These are phyloP conservation scores for Eucriotettix oculatus DNA, from an alignment of 2,888 invertebrate genomes.

Conservation along the genomic window DNA sequence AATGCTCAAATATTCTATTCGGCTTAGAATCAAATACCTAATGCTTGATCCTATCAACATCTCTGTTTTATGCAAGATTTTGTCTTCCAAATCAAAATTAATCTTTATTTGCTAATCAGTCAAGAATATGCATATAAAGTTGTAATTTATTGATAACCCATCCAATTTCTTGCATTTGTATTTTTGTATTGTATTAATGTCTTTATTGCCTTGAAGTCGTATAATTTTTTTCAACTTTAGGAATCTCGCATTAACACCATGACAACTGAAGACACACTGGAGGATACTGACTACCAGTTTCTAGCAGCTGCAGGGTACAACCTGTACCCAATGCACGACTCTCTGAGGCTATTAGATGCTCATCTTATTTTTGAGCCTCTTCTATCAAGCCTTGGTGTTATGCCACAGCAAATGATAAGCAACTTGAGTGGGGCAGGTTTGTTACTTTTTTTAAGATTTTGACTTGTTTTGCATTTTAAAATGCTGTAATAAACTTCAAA, in stretches of 20 bases:
- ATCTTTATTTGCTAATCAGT: too few relatives aligned
- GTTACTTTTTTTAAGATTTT: not conserved
- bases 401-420: conserved; percentile 63
- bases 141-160: too few relatives aligned
- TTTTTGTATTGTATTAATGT: too few relatives aligned
- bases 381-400: conserved; percentile 73
- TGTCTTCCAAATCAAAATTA: too few relatives aligned
- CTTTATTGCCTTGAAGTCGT: not conserved
- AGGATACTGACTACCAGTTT: conserved; percentile 16
- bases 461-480: too few relatives aligned
- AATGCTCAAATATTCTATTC: too few relatives aligned
- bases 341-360: conserved; percentile 72
- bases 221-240: conserved; percentile 14
- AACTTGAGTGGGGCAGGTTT: conserved; percentile 10
- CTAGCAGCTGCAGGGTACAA: conserved; percentile 34
- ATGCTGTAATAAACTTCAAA: too few relatives aligned
- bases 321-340: conserved; percentile 63
- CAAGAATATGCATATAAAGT: too few relatives aligned
- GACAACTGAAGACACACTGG: conserved; percentile 25
- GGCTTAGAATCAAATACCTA: too few relatives aligned
- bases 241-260: conserved; percentile 28
- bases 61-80: too few relatives aligned
- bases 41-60: too few relatives aligned
- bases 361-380: conserved; percentile 88
- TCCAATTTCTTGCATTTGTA: too few relatives aligned